Percentiles rank a stretch among this genome's conserved stretches.
These are phyloP conservation scores for Phodopus roborovskii DNA, from an alignment of 2,113 vertebrate genomes.

Conservation along the genomic window DNA sequence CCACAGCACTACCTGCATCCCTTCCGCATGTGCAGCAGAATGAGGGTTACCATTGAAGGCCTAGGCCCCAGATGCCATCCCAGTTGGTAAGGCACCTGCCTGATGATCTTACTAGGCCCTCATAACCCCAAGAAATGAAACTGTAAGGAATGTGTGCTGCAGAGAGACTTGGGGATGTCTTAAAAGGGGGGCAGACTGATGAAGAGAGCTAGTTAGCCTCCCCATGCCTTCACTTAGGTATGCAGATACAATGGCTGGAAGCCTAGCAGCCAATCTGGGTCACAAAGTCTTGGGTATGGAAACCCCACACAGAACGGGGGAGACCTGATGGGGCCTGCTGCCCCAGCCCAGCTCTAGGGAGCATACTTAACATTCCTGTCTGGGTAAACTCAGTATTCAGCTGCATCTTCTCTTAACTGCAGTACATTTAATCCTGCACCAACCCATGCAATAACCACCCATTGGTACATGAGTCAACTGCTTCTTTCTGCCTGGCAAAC, in stretches of 20 bases:
- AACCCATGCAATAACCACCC: fast-evolving
- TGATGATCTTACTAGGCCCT: neutral
- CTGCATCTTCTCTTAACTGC: neutral
- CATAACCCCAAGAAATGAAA: neutral
- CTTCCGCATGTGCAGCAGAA: neutral
- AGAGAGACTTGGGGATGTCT: neutral
- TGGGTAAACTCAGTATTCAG: neutral
- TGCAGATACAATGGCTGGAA: neutral
- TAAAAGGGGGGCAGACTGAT: neutral
- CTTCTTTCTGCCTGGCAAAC: neutral
- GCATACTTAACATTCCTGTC: neutral
- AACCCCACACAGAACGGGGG: fast-evolving
- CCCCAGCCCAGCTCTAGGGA: neutral
- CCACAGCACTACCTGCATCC: neutral
- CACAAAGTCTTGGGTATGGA: neutral
- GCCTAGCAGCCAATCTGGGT: neutral
- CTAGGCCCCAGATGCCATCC: fast-evolving
- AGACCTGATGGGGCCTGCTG: fast-evolving
- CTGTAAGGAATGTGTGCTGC: neutral
- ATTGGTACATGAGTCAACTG: fast-evolving
- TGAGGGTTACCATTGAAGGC: too few relatives aligned
- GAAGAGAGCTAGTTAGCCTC: neutral
- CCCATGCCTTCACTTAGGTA: neutral
- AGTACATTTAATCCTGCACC: too few relatives aligned
- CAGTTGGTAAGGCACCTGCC: too few relatives aligned